phyloP scores from a whole-genome alignment of 2,888 invertebrate species.

The Mechanitis messenoides region DNA sequence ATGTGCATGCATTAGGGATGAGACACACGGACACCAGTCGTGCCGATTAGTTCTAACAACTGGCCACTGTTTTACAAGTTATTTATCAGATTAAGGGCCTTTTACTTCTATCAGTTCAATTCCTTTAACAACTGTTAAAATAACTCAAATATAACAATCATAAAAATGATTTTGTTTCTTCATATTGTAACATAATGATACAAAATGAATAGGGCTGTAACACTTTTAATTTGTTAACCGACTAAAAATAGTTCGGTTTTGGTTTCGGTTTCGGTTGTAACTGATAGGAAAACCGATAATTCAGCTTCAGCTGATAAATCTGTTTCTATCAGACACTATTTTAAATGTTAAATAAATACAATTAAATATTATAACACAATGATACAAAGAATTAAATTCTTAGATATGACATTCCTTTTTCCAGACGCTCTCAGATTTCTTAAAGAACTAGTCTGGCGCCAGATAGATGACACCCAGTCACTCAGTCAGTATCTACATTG shows the following conservation, averaged over 20 bases:
- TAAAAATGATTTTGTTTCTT: no score
- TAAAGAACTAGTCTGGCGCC: conserved; percentile 59
- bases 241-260: no score
- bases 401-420: conserved; percentile 8
- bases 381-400: conserved; percentile 6
- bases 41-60: conserved; percentile 63
- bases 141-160: no score
- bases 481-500: not conserved
- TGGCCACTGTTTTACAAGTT: conserved; percentile 39
- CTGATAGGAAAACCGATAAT: no score
- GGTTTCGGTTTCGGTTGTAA: no score
- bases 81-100: conserved; percentile 14
- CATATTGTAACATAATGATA: no score
- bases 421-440: conserved; percentile 47
- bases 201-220: no score
- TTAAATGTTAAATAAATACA: no score
- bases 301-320: no score
- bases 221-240: no score
- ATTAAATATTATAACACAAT: not conserved
- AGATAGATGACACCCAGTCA: conserved; percentile 51
- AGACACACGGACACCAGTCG: conserved; percentile 61
- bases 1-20: conserved; percentile 75
- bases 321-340: no score
- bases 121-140: not conserved
- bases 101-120: not conserved